Conservation (phyloP, 1,140 invertebrate species). For the Plectrocnemia conspersa region DNA sequence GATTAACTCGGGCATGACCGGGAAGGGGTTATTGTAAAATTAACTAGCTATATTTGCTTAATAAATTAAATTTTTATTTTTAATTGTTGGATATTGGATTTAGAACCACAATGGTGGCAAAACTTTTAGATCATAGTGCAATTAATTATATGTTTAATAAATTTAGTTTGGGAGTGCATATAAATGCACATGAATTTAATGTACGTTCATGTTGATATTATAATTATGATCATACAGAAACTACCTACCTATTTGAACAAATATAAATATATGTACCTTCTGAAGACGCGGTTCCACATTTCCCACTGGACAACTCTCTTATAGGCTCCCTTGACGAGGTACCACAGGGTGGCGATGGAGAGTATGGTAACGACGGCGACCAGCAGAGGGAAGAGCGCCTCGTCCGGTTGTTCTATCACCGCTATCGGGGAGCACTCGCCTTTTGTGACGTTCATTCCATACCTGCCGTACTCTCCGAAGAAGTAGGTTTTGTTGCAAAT, state of each 20-base stretch:
- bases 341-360: slow-evolving; percentile 49
- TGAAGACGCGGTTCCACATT: slow-evolving; percentile 42
- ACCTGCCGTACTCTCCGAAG: slow-evolving; percentile 47
- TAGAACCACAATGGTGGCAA: no score
- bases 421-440: slow-evolving; percentile 37
- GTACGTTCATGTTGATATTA: not conserved
- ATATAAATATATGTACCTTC: slow-evolving; percentile 41
- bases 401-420: slow-evolving; percentile 49
- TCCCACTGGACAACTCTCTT: slow-evolving; percentile 45
- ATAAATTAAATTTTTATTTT: no score
- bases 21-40: no score
- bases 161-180: no score
- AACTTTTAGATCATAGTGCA: no score
- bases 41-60: no score
- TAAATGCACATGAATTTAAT: not conserved
- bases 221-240: no score
- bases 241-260: no score
- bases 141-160: no score
- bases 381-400: slow-evolving; percentile 45
- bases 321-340: slow-evolving; percentile 47
- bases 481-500: slow-evolving; percentile 42
- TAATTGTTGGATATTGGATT: no score
- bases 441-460: slow-evolving; percentile 41
- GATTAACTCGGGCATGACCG: no score
- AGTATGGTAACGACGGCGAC: slow-evolving; percentile 44